Conservation (phyloP, 1,140 invertebrate species). For the Cepaea nemoralis region DNA sequence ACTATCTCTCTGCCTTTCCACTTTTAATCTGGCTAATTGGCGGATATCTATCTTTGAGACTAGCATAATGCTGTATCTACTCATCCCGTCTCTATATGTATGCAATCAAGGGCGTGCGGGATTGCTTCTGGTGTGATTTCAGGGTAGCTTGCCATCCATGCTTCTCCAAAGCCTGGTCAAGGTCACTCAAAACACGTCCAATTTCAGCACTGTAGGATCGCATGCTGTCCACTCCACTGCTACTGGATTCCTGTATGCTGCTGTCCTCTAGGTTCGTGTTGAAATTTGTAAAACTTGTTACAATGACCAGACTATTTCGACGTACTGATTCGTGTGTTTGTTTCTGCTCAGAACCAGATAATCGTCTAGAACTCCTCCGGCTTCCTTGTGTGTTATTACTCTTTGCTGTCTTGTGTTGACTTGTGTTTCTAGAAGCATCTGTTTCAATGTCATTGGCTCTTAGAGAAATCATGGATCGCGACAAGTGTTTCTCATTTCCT, state of each 20-base stretch:
- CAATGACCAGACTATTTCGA: neutral
- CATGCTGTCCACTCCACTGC: constrained; percentile 6
- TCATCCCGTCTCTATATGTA: constrained; percentile 5
- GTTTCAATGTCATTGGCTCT: neutral
- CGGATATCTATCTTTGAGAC: neutral
- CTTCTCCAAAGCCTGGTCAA: constrained; percentile 8
- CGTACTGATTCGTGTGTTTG: neutral
- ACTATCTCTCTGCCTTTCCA: too few species aligned
- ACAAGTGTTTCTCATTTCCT: neutral
- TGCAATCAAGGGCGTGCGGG: neutral
- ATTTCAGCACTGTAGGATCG: constrained; percentile 26
- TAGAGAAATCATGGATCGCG: neutral
- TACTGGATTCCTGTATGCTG: neutral
- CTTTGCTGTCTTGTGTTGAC: neutral
- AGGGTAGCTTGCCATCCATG: constrained; percentile 10
- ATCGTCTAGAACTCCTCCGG: neutral
- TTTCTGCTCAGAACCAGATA: neutral
- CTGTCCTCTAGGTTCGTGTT: neutral
- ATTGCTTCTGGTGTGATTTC: neutral
- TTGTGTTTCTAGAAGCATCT: neutral
- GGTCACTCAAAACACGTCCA: neutral
- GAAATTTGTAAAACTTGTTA: neutral
- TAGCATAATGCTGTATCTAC: neutral
- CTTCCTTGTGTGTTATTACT: too few species aligned
- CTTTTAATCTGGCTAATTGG: neutral